Conservation (phyloP, 2,113 vertebrate species). For the Podiceps cristatus region DNA sequence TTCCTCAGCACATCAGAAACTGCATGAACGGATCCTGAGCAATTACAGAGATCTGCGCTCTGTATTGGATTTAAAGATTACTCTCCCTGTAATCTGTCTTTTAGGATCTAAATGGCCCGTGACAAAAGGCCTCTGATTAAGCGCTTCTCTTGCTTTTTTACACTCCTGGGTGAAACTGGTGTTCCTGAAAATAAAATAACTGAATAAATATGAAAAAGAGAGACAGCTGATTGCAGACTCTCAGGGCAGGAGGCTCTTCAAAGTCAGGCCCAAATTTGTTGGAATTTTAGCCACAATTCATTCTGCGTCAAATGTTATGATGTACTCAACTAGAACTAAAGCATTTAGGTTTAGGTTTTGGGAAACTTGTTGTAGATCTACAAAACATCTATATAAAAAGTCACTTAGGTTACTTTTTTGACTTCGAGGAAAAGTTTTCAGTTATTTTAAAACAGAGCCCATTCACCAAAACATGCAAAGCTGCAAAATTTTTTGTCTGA, state of each 20-base stretch:
- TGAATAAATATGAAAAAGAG: not conserved
- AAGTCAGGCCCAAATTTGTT: not conserved
- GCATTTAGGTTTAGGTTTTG: not conserved
- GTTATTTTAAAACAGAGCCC: not conserved
- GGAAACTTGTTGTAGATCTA: not conserved
- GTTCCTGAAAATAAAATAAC: conserved; percentile 47
- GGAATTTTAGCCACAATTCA: not conserved
- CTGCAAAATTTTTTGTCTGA: not conserved
- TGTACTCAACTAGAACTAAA: not conserved
- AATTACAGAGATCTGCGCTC: not conserved
- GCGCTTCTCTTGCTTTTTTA: conserved; percentile 6
- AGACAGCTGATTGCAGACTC: not conserved
- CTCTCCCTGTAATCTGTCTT: conserved; percentile 18
- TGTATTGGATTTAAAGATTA: conserved; percentile 29
- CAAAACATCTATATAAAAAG: not conserved
- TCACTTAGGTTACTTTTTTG: not conserved
- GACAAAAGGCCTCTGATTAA: conserved; percentile 45
- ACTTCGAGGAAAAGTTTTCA: not conserved
- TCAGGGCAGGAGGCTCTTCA: not conserved
- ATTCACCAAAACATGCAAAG: not conserved
- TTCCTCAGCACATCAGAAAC: not conserved
- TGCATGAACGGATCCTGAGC: not conserved
- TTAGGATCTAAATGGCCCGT: conserved; percentile 48
- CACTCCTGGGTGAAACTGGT: conserved; percentile 12
- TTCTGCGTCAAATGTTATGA: not conserved